Base-by-base conservation (phyloP, 2,888 invertebrate genomes). In the Thalpophila matura region DNA sequence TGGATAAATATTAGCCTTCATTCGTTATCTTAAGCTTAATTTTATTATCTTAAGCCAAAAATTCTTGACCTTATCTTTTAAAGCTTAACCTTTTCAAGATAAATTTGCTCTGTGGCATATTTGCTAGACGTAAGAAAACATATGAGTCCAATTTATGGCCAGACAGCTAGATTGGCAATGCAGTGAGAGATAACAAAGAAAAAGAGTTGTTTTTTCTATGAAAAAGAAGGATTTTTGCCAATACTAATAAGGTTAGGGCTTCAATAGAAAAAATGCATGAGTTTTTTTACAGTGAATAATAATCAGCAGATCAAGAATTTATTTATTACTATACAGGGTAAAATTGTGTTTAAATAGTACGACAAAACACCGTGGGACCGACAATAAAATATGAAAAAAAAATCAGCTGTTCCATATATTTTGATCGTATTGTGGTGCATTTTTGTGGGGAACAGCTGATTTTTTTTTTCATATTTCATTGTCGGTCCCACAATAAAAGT, bases 141-240 rank as follows among this genome's bases (percentile, higher is more conserved):
- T 56, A 53, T 14, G 27, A 46, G 40, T n/a, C 35, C 24, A 49
- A 72, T 76, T 58, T 73, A 64, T 35, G 14, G 35, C 31, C 27
- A 49, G 73, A 64, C 55, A 37, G 16, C 33, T 18, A 20, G 49
- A 63, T 73, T 62, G 62, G 14, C 43, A 54, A 53, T 62, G 35
- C 54, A 64, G 26, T 33, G 38, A 42, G 24, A 56, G 43, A 38
- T 40, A 59, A 55, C 18, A 51, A 54, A 46, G 56, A 67, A 42
- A 57, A 38, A 31, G 0, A 38, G 46, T 42, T 29, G 24, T 35
- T 31, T 42, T n/a, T 45, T 27, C 33, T n/a, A 22, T 2, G 20
- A 40, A 56, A 56, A 47, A 46, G n/a, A n/a, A 10, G n/a, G 14
- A 22, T 40, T 57, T 60, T 50, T 50, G 7, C n/a, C 56, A 57